Evolutionary conservation across 2,888 invertebrate genomes (phyloP).

Genomic region (Hemithea aestivaria): DNA sequence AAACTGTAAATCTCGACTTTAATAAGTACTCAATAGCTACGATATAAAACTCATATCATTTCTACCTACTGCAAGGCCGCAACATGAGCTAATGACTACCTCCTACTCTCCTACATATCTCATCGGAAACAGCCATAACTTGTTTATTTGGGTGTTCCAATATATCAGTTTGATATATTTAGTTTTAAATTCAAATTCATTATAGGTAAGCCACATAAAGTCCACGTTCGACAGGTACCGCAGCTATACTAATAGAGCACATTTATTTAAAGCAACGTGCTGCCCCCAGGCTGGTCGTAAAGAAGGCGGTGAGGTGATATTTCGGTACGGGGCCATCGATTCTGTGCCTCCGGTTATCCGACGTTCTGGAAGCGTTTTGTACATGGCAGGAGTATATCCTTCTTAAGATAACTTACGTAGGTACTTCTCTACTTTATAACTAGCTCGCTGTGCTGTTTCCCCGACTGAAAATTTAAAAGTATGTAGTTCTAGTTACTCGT

Average conservation of each 20-base stretch:
- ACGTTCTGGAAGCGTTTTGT: slow-evolving; percentile 14
- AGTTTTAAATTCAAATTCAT: slow-evolving; percentile 28
- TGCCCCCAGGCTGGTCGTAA: slow-evolving; percentile 26
- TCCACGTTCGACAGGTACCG: slow-evolving; percentile 21
- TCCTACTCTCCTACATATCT: too few species aligned
- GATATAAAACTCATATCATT: too few species aligned
- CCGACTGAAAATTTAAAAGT: too few species aligned
- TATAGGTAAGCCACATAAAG: slow-evolving; percentile 19
- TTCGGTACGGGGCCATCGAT: slow-evolving; percentile 24
- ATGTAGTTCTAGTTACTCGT: too few species aligned
- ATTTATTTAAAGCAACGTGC: slow-evolving; percentile 23
- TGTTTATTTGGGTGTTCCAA: slow-evolving; percentile 16
- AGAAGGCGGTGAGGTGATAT: slow-evolving; percentile 21
- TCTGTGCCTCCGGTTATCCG: slow-evolving; percentile 23
- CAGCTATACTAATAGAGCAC: slow-evolving; percentile 27
- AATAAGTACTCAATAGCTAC: too few species aligned
- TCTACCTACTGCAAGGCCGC: too few species aligned
- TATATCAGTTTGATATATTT: slow-evolving; percentile 14
- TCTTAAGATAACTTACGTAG: slow-evolving; percentile 18
- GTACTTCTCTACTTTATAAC: too few species aligned
- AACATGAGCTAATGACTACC: too few species aligned
- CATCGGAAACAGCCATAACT: slow-evolving; percentile 15
- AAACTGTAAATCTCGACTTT: too few species aligned
- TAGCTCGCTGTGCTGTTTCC: too few species aligned
- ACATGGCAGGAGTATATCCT: slow-evolving; percentile 23